Evolutionary conservation across 2,797 vertebrate species (phyloP).

Genomic region (Podarcis siculus): DNA sequence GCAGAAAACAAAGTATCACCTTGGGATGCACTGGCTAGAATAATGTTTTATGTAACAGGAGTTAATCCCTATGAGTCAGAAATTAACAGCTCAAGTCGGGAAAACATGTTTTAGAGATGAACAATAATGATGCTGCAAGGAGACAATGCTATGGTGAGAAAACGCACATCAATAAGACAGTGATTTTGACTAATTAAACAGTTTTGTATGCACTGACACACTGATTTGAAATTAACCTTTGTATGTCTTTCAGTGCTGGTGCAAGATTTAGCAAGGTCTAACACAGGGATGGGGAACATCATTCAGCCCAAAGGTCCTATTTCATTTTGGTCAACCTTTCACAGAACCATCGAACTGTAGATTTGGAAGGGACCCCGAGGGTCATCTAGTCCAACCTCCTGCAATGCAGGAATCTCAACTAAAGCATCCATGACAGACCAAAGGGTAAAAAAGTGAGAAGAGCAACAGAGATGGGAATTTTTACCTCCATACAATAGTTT

Average conservation of each 20-base stretch:
- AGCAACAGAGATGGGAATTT: too few species aligned
- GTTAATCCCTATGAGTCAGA: constrained; percentile 21
- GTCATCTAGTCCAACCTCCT: too few species aligned
- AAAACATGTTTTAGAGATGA: neutral
- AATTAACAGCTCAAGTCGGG: neutral
- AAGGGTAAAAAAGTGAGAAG: too few species aligned
- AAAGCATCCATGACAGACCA: too few species aligned
- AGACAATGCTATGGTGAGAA: neutral
- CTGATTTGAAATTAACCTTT: neutral
- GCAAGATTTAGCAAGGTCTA: neutral
- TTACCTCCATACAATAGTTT: too few species aligned
- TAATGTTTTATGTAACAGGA: neutral
- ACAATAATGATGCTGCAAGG: neutral
- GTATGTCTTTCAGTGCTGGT: neutral
- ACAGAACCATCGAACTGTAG: too few species aligned
- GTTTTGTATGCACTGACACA: neutral
- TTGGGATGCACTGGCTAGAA: neutral
- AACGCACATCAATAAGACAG: neutral
- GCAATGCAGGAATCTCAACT: too few species aligned
- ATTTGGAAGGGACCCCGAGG: too few species aligned
- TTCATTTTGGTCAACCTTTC: too few species aligned
- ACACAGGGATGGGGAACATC: neutral
- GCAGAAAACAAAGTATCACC: neutral
- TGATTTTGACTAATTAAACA: constrained; percentile 23
- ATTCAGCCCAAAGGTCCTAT: too few species aligned